These are phyloP conservation scores for Geophilus truncorum DNA, from an alignment of 2,888 invertebrate genomes.

Conservation along the genomic window DNA sequence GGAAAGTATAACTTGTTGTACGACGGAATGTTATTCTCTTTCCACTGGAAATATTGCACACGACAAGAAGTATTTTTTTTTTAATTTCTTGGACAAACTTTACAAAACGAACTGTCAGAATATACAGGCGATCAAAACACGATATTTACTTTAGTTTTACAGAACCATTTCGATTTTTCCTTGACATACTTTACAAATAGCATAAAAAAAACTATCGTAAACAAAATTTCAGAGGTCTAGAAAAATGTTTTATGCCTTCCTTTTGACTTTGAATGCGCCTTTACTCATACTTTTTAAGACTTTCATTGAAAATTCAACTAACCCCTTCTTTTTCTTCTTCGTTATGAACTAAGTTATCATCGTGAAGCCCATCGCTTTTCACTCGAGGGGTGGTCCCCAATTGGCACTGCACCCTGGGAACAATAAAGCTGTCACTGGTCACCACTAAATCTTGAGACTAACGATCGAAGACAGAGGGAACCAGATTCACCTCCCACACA, in stretches of 20 bases:
- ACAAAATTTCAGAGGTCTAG: too few relatives aligned
- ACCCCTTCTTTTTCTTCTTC: neutral
- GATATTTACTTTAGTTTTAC: too few relatives aligned
- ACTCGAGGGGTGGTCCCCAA: conserved; percentile 17
- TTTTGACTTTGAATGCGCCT: too few relatives aligned
- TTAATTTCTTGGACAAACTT: neutral
- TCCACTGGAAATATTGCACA: too few relatives aligned
- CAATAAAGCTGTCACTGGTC: conserved; percentile 25
- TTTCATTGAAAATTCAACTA: conserved; percentile 9
- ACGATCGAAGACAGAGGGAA: conserved; percentile 24
- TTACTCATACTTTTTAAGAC: neutral
- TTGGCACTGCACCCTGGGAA: conserved; percentile 11
- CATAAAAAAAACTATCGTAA: too few relatives aligned
- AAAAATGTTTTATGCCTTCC: too few relatives aligned
- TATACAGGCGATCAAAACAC: too few relatives aligned
- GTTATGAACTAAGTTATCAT: conserved; percentile 7
- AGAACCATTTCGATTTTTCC: too few relatives aligned
- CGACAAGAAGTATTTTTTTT: neutral
- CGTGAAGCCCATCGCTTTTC: neutral
- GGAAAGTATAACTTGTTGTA: too few relatives aligned
- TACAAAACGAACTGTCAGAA: too few relatives aligned
- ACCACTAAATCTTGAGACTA: conserved; percentile 18
- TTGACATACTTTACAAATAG: too few relatives aligned
- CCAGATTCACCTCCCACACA: neutral
- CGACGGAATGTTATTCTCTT: too few relatives aligned